Evolutionary conservation across 2,888 invertebrate genomes (phyloP).

Genomic region (Diplazon laetatorius): DNA sequence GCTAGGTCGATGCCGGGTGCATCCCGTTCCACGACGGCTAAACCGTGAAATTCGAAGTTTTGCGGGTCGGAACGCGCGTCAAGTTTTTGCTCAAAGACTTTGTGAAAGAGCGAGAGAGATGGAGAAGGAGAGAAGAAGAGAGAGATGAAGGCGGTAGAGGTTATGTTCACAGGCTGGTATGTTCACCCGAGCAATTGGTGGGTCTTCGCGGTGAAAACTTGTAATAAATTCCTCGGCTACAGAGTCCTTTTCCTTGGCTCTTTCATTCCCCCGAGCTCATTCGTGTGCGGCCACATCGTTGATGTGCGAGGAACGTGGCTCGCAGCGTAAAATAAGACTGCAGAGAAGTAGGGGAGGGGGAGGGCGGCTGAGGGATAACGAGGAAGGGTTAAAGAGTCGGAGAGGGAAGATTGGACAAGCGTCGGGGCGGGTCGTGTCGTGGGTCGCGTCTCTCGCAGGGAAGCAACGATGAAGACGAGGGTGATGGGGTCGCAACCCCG

Average conservation of each 20-base stretch:
- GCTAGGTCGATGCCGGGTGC: slow-evolving; percentile 16
- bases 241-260: neutral
- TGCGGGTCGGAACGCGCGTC: neutral
- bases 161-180: slow-evolving; percentile 1
- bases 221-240: slow-evolving; percentile 37
- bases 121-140: slow-evolving; percentile 5
- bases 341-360: too few species aligned
- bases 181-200: slow-evolving; percentile 13
- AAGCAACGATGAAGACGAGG: slow-evolving; percentile 34
- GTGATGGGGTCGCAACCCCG: slow-evolving; percentile 16
- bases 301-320: neutral
- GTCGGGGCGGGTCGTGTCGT: slow-evolving; percentile 43
- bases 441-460: slow-evolving; percentile 26
- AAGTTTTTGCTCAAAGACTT: slow-evolving; percentile 28
- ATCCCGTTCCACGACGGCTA: neutral
- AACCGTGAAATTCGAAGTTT: slow-evolving; percentile 23
- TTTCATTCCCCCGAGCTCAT: neutral
- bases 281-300: too few species aligned
- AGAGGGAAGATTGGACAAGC: slow-evolving; percentile 53
- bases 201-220: slow-evolving; percentile 19
- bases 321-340: slow-evolving; percentile 23
- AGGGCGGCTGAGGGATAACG: too few species aligned
- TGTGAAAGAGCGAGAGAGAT: slow-evolving; percentile 9
- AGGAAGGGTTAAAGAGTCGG: slow-evolving; percentile 19
- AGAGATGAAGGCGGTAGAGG: neutral